Base-by-base conservation (phyloP, 2,888 invertebrate species). In the Pandemis cinnamomeana region DNA sequence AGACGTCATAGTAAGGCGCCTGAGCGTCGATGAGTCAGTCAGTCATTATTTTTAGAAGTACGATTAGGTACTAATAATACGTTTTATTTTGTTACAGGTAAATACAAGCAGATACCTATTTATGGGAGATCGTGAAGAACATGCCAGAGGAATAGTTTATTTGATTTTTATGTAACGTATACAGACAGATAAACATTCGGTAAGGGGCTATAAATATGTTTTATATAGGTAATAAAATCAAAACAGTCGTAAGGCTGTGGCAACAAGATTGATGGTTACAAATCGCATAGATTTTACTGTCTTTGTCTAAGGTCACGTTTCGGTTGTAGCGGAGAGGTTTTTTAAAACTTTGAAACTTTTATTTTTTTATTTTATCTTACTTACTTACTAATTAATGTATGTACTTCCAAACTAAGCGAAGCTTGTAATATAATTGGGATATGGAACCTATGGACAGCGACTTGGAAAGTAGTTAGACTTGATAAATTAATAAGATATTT, bases 241-340 rank as follows among this genome's bases (percentile, higher is more conserved):
- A 74, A 70, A 61, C 74, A 66, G 69, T 60, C 73, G 73, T 70
- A 70, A 74, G 70, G 69, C 73, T 66, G 73, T 74, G 55, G 67
- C 67, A 73, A 73, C 73, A 74, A 74, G 74, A 74, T 74, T 67
- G 74, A 74, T 74, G 74, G 74, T 48, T 48, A 74, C 74, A 62
- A 74, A 74, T 74, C 61, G 74, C 44, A 66, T 67, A 67, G 74
- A 60, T 74, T 67, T 71, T 44, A 71, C 74, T 74, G 74, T 71
- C 74, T 74, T 46, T 46, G 13, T 7, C 10, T 71, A 71, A 74
- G 74, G 71, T 1, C 71, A 62, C 55, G 74, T 20, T 46, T 71
- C 55, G 44, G 53, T 15, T 11, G 44, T 7, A 62, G 72, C 42
- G 48, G 44, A 44, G 51, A 55, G 51, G 4, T 4, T 11, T 46